Percentiles rank a stretch among this genome's conserved stretches.
These are phyloP conservation scores for Aphelenchoides bicaudatus DNA, from an alignment of 2,888 invertebrate genomes.

Conservation along the genomic window DNA sequence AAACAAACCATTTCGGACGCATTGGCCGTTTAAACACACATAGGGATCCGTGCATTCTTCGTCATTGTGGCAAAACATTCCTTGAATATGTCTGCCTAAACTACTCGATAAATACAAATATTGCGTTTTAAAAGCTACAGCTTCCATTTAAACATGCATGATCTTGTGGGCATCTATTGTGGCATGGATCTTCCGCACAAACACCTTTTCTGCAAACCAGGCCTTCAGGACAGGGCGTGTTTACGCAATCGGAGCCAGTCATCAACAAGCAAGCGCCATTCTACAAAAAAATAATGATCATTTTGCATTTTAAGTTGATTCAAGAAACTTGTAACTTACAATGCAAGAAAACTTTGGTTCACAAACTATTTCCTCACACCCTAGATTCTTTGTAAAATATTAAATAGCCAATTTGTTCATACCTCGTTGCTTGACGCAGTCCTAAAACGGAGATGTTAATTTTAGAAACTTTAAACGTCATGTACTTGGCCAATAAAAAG, in stretches of 20 bases:
- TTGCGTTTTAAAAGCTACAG: too few relatives aligned
- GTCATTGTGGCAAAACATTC: constrained; percentile 33
- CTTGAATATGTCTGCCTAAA: constrained; percentile 38
- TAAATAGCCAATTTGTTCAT: constrained; percentile 11
- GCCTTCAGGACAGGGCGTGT: constrained; percentile 43
- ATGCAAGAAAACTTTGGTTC: constrained; percentile 38
- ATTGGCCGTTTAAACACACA: constrained; percentile 48
- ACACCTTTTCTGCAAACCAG: constrained; percentile 39
- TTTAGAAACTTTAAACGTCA: too few relatives aligned
- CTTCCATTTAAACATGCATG: constrained; percentile 50
- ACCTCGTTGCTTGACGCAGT: constrained; percentile 37
- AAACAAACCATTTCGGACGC: constrained; percentile 44
- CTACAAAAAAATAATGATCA: too few relatives aligned
- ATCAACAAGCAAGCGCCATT: constrained; percentile 15
- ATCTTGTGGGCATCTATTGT: constrained; percentile 42
- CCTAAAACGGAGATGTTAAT: too few relatives aligned
- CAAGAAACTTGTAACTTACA: too few relatives aligned
- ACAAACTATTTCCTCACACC: constrained; percentile 43
- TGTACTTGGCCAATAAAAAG: constrained; percentile 25
- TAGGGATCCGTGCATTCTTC: constrained; percentile 46
- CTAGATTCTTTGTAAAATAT: constrained; percentile 26
- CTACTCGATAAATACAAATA: too few relatives aligned
- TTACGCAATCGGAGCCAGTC: constrained; percentile 21
- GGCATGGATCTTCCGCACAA: constrained; percentile 42
- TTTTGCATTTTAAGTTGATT: too few relatives aligned